Evolutionary conservation across 1,140 invertebrate species (phyloP).

Genomic region (Drosophila sproati): DNA sequence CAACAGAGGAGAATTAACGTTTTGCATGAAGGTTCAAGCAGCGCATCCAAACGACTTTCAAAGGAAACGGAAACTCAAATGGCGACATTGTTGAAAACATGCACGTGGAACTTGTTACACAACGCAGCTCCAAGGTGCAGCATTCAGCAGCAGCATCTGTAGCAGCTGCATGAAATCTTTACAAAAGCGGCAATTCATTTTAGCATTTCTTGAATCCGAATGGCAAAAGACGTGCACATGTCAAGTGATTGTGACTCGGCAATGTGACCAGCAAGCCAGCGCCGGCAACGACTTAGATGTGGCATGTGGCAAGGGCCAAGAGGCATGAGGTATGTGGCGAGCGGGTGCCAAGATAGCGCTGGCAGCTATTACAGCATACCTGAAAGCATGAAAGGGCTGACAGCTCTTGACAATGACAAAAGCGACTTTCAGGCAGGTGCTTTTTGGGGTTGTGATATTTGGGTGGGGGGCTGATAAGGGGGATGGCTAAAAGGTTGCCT

Average conservation of each 20-base stretch:
- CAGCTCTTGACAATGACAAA: constrained; percentile 55
- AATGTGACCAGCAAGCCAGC: constrained; percentile 16
- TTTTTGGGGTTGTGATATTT: background rate
- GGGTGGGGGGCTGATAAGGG: background rate
- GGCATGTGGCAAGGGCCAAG: background rate
- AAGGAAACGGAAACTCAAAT: constrained; percentile 54
- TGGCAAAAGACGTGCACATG: constrained; percentile 69
- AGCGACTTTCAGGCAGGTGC: constrained; percentile 16
- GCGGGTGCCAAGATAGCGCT: constrained; percentile 42
- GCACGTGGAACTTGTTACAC: constrained; percentile 77
- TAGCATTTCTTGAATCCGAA: constrained; percentile 70
- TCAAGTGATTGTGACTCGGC: constrained; percentile 50
- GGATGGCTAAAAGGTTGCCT: background rate
- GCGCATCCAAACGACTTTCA: constrained; percentile 53
- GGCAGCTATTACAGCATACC: constrained; percentile 31
- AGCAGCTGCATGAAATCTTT: constrained; percentile 74
- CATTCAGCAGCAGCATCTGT: constrained; percentile 22
- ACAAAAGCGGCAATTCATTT: constrained; percentile 82
- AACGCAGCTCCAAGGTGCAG: constrained; percentile 37
- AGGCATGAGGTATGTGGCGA: constrained; percentile 2
- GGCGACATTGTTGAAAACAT: constrained; percentile 79
- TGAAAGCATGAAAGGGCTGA: constrained; percentile 40
- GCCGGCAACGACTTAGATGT: background rate
- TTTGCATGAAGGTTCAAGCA: constrained; percentile 59
- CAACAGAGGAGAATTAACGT: constrained; percentile 58